Percentiles rank a stretch among this genome's conserved stretches.
Conservation (phyloP, 1,140 invertebrate genomes). For the Proctacanthus coquilletti region DNA sequence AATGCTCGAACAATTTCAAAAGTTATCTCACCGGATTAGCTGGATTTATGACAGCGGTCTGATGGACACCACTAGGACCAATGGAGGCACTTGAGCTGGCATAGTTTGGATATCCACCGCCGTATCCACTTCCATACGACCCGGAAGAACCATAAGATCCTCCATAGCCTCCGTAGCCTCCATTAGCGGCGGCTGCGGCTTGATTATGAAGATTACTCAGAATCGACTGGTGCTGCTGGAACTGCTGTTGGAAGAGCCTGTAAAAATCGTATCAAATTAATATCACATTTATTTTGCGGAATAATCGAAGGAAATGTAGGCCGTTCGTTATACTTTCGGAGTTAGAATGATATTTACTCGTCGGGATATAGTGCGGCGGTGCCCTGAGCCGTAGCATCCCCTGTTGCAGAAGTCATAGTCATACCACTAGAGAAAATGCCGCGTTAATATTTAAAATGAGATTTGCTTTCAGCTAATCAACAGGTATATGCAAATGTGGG, state of each 20-base stretch:
- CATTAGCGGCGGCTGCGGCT: constrained; percentile 4
- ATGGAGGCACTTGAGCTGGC: constrained; percentile 29
- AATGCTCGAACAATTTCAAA: constrained; percentile 6
- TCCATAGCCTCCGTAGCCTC: constrained; percentile 9
- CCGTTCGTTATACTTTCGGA: too few species aligned
- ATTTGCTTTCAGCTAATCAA: too few species aligned
- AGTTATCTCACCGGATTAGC: constrained; percentile 35
- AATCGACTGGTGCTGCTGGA: constrained; percentile 22
- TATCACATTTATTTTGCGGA: too few species aligned
- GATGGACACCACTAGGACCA: constrained; percentile 34
- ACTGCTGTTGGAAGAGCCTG: constrained; percentile 25
- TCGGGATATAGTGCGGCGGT: too few species aligned
- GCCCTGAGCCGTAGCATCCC: background rate
- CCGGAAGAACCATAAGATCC: constrained; percentile 9
- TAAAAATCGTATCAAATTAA: too few species aligned
- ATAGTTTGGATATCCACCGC: constrained; percentile 24
- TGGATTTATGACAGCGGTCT: constrained; percentile 38
- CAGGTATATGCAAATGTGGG: too few species aligned
- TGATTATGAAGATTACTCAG: constrained; percentile 15
- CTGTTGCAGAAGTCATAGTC: background rate
- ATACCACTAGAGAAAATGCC: background rate
- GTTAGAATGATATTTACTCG: too few species aligned
- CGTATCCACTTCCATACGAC: constrained; percentile 22
- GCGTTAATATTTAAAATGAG: too few species aligned
- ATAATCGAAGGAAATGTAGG: too few species aligned